Conservation (phyloP, 2,888 invertebrate species). For the Acanthosoma haemorrhoidale region DNA sequence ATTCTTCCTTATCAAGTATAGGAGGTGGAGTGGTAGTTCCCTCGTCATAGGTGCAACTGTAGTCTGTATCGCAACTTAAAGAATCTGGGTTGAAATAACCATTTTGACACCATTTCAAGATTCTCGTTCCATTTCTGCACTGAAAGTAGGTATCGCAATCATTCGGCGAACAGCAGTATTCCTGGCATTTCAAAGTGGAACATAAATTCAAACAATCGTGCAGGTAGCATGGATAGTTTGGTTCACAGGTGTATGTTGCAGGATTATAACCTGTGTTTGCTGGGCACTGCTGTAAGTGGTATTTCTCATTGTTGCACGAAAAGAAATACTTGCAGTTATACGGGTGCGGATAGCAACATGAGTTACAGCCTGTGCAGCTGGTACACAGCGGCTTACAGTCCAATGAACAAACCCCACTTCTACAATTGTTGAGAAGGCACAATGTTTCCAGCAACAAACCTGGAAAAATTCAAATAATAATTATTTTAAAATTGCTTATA, state of each 20-base stretch:
- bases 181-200: conserved; percentile 1
- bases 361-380: neutral
- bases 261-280: conserved; percentile 15
- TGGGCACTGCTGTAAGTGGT: conserved; percentile 13
- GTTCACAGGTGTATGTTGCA: neutral
- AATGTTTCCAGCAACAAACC: conserved; percentile 14
- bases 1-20: conserved; percentile 14
- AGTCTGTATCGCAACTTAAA: neutral
- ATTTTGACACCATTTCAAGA: neutral
- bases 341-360: conserved; percentile 21
- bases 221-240: conserved; percentile 6
- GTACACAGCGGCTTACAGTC: conserved; percentile 3
- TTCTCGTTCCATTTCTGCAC: conserved; percentile 11
- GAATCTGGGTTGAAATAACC: conserved; percentile 17
- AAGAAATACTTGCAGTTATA: conserved; percentile 26
- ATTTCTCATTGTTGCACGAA: conserved; percentile 6
- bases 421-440: conserved; percentile 1
- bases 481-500: no score
- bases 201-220: conserved; percentile 18
- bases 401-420: neutral
- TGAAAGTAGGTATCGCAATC: conserved; percentile 20
- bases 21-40: neutral
- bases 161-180: conserved; percentile 22
- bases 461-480: neutral
- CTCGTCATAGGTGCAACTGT: neutral